Evolutionary conservation across 2,113 vertebrate species (phyloP).

Genomic region (Baryphthengus martii): DNA sequence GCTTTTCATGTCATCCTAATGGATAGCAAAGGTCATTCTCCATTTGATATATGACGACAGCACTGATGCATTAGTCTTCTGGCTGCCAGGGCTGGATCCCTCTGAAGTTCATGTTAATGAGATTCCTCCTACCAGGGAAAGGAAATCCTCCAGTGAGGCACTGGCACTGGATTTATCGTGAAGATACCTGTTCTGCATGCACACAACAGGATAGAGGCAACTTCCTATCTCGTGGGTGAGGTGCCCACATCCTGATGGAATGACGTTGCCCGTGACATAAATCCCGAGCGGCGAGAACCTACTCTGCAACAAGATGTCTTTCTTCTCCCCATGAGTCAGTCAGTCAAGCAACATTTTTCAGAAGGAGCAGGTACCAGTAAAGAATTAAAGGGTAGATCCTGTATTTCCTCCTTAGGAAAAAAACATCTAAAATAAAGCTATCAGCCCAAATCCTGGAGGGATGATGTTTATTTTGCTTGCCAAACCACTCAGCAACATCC

Average conservation of each 20-base stretch:
- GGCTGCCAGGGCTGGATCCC: conserved; percentile 40
- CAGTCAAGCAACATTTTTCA: not conserved
- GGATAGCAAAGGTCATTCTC: conserved; percentile 62
- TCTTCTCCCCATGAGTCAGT: not conserved
- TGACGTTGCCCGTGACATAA: not conserved
- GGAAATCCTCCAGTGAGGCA: not conserved
- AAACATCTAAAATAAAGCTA: not conserved
- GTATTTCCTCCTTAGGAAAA: not conserved
- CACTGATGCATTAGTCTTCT: conserved; percentile 55
- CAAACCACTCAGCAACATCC: not conserved
- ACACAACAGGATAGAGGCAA: not conserved
- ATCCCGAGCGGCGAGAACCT: not conserved
- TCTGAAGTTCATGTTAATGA: conserved; percentile 57
- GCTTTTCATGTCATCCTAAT: conserved; percentile 58
- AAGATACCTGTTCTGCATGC: not conserved
- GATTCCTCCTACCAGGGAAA: conserved; percentile 49
- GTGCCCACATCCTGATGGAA: not conserved
- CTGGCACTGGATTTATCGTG: not conserved
- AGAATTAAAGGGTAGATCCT: not conserved
- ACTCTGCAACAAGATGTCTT: not conserved
- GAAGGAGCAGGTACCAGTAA: not conserved
- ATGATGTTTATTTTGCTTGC: not conserved
- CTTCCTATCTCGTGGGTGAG: not conserved
- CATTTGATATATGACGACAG: conserved; percentile 60
- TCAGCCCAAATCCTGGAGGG: not conserved